Conservation (phyloP, 2,888 invertebrate genomes). For the Caenorhabditis sp. region DNA sequence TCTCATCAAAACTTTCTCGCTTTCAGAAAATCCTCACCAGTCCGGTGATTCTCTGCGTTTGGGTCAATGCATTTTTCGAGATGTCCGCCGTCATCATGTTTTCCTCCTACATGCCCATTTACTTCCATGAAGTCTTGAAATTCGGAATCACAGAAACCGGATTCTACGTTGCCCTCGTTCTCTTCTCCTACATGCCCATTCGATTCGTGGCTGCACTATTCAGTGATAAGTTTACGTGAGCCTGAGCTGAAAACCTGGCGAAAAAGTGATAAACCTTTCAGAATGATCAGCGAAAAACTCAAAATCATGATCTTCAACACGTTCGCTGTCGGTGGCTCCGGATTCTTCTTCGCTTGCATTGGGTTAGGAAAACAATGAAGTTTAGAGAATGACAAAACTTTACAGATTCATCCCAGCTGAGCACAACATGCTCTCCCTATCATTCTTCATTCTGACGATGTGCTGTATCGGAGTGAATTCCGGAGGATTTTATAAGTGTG, state of each 20-base stretch:
- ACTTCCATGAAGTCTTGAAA: constrained; percentile 71
- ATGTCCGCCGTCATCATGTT: constrained; percentile 74
- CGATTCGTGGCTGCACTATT: constrained; percentile 72
- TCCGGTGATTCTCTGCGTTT: constrained; percentile 70
- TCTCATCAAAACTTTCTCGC: too few species aligned
- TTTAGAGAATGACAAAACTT: neutral
- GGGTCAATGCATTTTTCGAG: constrained; percentile 78
- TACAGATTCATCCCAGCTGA: constrained; percentile 63
- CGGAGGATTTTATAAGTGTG: constrained; percentile 58
- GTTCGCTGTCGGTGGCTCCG: constrained; percentile 55
- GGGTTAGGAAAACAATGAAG: constrained; percentile 40
- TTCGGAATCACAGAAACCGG: constrained; percentile 67
- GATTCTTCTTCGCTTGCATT: constrained; percentile 53
- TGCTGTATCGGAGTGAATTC: constrained; percentile 51
- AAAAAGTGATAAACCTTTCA: constrained; percentile 10
- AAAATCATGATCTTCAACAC: constrained; percentile 68
- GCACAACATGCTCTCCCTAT: constrained; percentile 39
- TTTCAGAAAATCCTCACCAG: constrained; percentile 71
- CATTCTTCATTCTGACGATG: constrained; percentile 49
- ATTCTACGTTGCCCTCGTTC: constrained; percentile 56
- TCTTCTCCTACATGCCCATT: constrained; percentile 71
- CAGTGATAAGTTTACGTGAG: constrained; percentile 71
- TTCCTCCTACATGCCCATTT: constrained; percentile 75
- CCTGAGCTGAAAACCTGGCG: neutral
- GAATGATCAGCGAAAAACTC: constrained; percentile 48